These are phyloP conservation scores for Prionailurus bengalensis DNA, from an alignment of 2,113 vertebrate genomes.

Conservation along the genomic window DNA sequence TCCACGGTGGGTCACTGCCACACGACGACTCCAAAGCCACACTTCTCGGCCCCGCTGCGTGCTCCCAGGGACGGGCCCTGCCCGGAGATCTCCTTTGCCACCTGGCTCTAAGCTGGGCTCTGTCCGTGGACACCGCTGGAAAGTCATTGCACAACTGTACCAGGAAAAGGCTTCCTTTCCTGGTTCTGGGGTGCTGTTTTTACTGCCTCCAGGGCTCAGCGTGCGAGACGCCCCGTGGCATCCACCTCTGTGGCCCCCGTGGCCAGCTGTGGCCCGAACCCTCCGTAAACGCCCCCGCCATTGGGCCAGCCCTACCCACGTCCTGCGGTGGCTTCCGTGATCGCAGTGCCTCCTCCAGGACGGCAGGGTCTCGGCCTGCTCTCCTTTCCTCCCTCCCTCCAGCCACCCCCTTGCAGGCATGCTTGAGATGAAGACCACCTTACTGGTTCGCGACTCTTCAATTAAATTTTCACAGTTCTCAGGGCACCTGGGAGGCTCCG, in stretches of 20 bases:
- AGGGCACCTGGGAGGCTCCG: no score
- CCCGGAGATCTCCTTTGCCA: no score
- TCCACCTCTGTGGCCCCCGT: neutral
- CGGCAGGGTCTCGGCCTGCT: accelerated
- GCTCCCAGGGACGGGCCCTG: accelerated
- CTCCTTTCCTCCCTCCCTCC: accelerated
- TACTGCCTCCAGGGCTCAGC: neutral
- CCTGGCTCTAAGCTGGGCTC: neutral
- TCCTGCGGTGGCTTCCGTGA: no score
- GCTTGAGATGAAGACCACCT: neutral
- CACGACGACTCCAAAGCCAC: no score
- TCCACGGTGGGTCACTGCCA: accelerated
- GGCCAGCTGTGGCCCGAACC: neutral
- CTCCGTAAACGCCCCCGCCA: no score
- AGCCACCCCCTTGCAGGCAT: neutral
- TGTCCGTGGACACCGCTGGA: neutral
- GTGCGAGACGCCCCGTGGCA: neutral
- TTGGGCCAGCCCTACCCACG: accelerated
- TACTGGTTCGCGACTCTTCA: neutral
- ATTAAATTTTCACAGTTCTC: neutral
- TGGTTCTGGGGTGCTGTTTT: accelerated
- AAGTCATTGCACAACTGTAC: no score
- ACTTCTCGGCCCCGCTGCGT: no score
- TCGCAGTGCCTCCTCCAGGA: neutral
- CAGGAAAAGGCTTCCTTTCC: neutral